Evolutionary conservation across 1,140 invertebrate genomes (phyloP), one percentile per base, ranked within the genome.

Genomic region (Hypsibius dujardini): DNA sequence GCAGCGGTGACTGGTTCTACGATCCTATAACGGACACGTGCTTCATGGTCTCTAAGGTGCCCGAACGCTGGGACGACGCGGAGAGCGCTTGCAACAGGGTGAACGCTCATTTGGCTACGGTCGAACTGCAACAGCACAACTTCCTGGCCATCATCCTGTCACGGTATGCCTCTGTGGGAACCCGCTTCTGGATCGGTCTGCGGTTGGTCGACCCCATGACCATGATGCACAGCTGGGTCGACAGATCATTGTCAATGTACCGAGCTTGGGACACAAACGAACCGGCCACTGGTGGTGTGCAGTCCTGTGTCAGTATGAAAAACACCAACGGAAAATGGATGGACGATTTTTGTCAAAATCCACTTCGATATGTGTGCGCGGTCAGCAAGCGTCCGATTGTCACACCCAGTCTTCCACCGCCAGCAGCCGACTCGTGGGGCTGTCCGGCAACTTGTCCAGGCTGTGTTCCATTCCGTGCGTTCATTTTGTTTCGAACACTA

Each of bases 1-100:
- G n/a, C n/a, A n/a, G n/a, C 50, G 50, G 50, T 12, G 50, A 56
- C 50, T 56, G 50, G 50, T 56, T 56, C 50, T 56, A 56, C n/a
- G 7, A 56, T n/a, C 7, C 50, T 7, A 7, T 12, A n/a, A 12
- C 50, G n/a, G 50, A 56, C 50, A 56, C 7, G 50, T 56, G 50
- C 0, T 56, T 56, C 50, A 12, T 56, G 7, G 0, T 56, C 7
- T 56, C 50, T n/a, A 7, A n/a, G 7, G 50, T 56, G n/a, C 7
- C 7, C 7, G 50, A 56, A 12, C n/a, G 7, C 0, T 56, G 50
- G 50, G 50, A 56, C 7, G n/a, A 56, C 50, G 50, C 50, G 7
- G 7, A 56, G 7, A 56, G 7, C 7, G 50, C 50, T 56, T 56
- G 50, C 50, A 56, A 56, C 50, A 7, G 7, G 50, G n/a, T 12